phyloP scores from a whole-genome alignment of 2,797 vertebrate genomes.

The Periophthalmus magnuspinnatus region DNA sequence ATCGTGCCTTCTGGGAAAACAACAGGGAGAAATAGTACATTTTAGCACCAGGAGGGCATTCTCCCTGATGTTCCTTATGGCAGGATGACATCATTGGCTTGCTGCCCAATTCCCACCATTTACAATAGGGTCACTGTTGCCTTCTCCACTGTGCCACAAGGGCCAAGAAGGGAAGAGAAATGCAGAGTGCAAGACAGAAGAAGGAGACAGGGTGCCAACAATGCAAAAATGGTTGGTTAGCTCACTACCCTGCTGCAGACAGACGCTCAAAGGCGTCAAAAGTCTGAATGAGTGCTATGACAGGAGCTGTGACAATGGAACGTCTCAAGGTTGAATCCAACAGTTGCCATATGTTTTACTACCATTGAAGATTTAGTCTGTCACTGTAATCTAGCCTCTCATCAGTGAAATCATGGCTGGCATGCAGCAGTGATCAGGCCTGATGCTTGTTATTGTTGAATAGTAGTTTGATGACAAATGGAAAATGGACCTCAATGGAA shows the following conservation, averaged over 20 bases:
- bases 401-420: constrained; percentile 56
- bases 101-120: constrained; percentile 74
- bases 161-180: constrained; percentile 54
- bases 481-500: constrained; percentile 54
- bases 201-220: constrained; percentile 37
- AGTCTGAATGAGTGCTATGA: constrained; percentile 42
- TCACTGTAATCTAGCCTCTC: constrained; percentile 49
- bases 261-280: constrained; percentile 33
- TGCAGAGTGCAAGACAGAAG: constrained; percentile 21
- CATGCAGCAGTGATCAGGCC: constrained; percentile 25
- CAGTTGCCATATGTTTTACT: constrained; percentile 53
- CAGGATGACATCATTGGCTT: constrained; percentile 77
- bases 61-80: constrained; percentile 67
- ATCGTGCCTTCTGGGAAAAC: constrained; percentile 72
- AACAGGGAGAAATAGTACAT: constrained; percentile 70
- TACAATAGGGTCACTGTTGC: constrained; percentile 75
- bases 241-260: constrained; percentile 36
- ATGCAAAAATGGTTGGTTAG: constrained; percentile 32
- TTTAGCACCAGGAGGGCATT: constrained; percentile 70
- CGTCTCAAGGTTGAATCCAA: constrained; percentile 48
- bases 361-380: constrained; percentile 44
- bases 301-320: constrained; percentile 36
- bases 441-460: constrained; percentile 39
- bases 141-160: constrained; percentile 60
- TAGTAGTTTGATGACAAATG: constrained; percentile 50